Evolutionary conservation across 2,113 vertebrate species (phyloP), one percentile per base, ranked within the genome.

Genomic region (Vulpes vulpes): DNA sequence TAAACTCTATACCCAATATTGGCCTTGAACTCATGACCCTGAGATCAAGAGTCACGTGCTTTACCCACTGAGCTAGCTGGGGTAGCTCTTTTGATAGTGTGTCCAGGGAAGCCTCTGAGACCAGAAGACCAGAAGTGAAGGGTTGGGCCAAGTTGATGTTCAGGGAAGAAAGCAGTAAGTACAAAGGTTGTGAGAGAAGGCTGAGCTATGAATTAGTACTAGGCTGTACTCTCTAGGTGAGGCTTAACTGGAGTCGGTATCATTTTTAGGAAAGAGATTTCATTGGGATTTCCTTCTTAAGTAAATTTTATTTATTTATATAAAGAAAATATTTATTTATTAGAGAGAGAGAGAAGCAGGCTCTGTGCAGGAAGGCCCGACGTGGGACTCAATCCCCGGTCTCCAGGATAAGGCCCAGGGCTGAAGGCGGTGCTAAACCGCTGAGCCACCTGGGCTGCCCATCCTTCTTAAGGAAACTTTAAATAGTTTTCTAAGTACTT

Each of bases 401-500:
- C 43, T 43, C 43, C 5, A 43, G 43, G 43, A 43, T 43, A 6
- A 43, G 43, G 43, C 43, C 43, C 43, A 5, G 43, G 43, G 43
- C 43, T 43, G 43, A 43, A 43, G 43, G 43, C 5, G 43, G 43
- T 6, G 43, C 43, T 43, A 43, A 43, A 43, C 43, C 43, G 43
- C 43, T 43, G 43, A 43, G 43, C 43, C 43, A 43, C 43, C 43
- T 43, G 43, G 43, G 43, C 43, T 43, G 43, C 43, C 43, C 43
- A 43, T 43, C 43, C 43, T 43, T 12, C 27, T 32, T 38, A 73
- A 8, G 16, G 60, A 84, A 92, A 86, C 79, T 74, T 87, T 82
- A 98, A 67, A 81, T 81, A 2, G 25, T 87, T 73, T 92, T 71
- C 35, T 92, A 93, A 96, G 17, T 14, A 55, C 14, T 19, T 87